A percentile compares a stretch with the other conserved stretches of the same genome.
phyloP scores from a whole-genome alignment of 2,113 vertebrate genomes.

The Neolamprologus ventralis region DNA sequence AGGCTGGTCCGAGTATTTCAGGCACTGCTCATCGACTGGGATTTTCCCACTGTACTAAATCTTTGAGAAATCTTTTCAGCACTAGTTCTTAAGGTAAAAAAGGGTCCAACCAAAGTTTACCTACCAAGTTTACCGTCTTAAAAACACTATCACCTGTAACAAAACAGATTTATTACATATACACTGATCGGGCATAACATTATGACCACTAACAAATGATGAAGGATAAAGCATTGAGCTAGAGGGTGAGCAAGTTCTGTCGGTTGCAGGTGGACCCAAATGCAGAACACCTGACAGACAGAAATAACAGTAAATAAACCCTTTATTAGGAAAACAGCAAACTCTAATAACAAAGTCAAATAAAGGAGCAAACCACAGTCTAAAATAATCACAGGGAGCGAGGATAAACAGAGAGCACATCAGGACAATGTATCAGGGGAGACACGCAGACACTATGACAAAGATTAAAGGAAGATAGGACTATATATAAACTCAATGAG shows the following conservation, averaged over 20 bases:
- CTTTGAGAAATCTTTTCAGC: neutral
- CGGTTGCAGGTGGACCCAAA: neutral
- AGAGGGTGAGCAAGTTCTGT: neutral
- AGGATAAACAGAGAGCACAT: neutral
- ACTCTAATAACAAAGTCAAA: neutral
- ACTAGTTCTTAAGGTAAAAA: neutral
- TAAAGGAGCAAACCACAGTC: neutral
- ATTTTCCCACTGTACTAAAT: neutral
- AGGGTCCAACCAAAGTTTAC: neutral
- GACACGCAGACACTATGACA: neutral
- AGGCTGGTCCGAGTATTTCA: neutral
- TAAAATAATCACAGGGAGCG: neutral
- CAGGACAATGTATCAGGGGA: neutral
- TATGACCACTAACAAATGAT: neutral
- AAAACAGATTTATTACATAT: neutral
- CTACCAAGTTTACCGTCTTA: neutral
- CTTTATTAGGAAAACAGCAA: neutral
- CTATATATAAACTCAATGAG: neutral
- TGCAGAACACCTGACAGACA: neutral
- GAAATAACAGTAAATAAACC: neutral
- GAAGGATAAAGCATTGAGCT: neutral
- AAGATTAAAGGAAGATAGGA: neutral
- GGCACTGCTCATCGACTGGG: neutral
- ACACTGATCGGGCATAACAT: neutral
- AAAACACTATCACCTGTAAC: neutral